Evolutionary conservation across 2,113 vertebrate genomes (phyloP), one percentile per base, ranked within the genome.

Genomic region (Notiomystis cincta): DNA sequence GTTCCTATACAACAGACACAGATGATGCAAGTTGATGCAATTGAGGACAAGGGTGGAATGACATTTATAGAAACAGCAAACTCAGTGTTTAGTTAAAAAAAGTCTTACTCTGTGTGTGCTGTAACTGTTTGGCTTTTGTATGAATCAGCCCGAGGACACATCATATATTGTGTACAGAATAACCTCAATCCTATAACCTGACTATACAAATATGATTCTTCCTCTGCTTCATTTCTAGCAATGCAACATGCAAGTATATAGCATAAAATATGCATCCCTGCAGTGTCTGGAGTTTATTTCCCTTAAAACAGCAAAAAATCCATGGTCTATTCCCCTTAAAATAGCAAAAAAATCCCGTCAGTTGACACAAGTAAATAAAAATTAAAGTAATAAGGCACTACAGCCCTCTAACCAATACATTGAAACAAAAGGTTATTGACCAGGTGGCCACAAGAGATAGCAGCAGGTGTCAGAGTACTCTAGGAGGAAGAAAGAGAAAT

Each of bases 1-100:
- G 80, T 87, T 95, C 77, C 83, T 73, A 54, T 70, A 92, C 76
- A 93, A 83, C 72, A 92, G 89, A 42, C 79, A 87, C 57, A 88
- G 86, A 97, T 96, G 87, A 96, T 93, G 77, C 77, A 96, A 96
- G 92, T 62, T 94, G 81, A 95, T 95, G 95, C 90, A 96, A 97
- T 33, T 73, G 61, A 94, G 87, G 87, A 83, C 47, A 87, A 81
- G 64, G 38, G 57, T 89, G 45, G 79, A 87, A 89, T 89, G 80
- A 72, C 78, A 88, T 93, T 95, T 92, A 79, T 31, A 78, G 85
- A 84, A 95, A 96, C 89, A 97, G 94, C 84, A 92, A 90, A 91
- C 82, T 93, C 93, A 93, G 77, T 95, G 91, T 95, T 95, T 40
- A 92, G 81, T 82, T 75, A 7, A 72, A 86, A 90, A 82, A 90